Evolutionary conservation across 2,113 vertebrate genomes (phyloP).

Genomic region (Leucosticte australis): DNA sequence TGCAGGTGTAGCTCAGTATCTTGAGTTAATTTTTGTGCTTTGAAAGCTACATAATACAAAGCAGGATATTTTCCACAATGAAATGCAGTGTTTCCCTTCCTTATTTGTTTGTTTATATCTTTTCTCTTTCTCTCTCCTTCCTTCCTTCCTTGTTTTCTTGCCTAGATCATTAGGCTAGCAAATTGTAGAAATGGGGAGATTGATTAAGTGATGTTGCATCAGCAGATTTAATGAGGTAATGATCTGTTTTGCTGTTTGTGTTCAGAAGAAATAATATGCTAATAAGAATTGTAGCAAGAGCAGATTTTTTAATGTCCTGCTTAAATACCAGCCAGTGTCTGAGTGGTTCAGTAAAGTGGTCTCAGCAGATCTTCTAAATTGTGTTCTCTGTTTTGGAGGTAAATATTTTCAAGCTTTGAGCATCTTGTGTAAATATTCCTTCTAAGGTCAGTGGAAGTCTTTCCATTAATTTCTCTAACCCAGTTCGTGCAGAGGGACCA

Average conservation of each 20-base stretch:
- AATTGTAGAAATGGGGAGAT: neutral
- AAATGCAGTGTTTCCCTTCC: neutral
- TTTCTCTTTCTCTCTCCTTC: neutral
- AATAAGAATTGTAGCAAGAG: neutral
- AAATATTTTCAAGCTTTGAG: neutral
- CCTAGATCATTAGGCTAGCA: neutral
- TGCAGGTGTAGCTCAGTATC: neutral
- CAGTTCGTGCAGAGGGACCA: neutral
- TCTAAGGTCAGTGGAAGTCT: neutral
- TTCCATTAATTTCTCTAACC: neutral
- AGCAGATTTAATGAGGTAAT: constrained; percentile 26
- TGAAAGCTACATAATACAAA: neutral
- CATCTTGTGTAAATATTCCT: neutral
- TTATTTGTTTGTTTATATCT: neutral
- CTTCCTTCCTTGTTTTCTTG: neutral
- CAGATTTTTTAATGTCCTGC: constrained; percentile 14
- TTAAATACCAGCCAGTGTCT: neutral
- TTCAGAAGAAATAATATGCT: neutral
- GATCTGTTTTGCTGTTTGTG: constrained; percentile 25
- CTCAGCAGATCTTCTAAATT: neutral
- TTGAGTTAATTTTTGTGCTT: neutral
- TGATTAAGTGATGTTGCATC: constrained; percentile 15
- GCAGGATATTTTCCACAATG: neutral
- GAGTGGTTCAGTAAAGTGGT: neutral
- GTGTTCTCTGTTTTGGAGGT: neutral